Conservation (phyloP, 2,888 invertebrate genomes). For the Xestia ashworthii region DNA sequence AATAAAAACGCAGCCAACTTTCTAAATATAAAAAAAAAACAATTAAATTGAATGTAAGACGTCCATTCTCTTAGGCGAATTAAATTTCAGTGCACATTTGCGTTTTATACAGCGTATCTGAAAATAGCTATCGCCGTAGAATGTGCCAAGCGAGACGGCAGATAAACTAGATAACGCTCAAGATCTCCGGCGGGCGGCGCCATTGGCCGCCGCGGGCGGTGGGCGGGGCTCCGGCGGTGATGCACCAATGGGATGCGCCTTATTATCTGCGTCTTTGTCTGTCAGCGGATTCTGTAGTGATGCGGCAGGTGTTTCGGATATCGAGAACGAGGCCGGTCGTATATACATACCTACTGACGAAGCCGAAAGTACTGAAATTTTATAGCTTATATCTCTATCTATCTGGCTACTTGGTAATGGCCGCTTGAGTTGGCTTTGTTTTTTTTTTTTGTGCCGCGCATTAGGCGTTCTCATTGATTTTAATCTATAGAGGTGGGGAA, state of each 20-base stretch:
- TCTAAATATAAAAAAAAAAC: constrained; percentile 3
- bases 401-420: constrained; percentile 20
- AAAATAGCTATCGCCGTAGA: constrained; percentile 81
- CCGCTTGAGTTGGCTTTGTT: constrained; percentile 25
- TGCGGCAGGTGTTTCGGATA: constrained; percentile 76
- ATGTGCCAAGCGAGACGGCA: constrained; percentile 88
- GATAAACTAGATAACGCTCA: constrained; percentile 90
- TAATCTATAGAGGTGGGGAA: not conserved
- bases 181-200: constrained; percentile 88
- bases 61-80: constrained; percentile 48
- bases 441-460: not conserved
- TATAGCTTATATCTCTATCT: constrained; percentile 15
- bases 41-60: constrained; percentile 41
- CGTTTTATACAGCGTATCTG: constrained; percentile 74
- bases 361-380: constrained; percentile 45
- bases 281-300: constrained; percentile 85
- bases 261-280: constrained; percentile 91
- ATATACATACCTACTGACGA: constrained; percentile 54
- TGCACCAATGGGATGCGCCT: constrained; percentile 91
- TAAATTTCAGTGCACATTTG: constrained; percentile 61
- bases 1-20: not conserved
- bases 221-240: constrained; percentile 89
- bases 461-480: constrained; percentile 6
- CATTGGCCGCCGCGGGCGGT: constrained; percentile 82
- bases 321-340: constrained; percentile 51